Evolutionary conservation across 2,797 vertebrate genomes (phyloP).

Genomic region (Microctenopoma steveboyesi): DNA sequence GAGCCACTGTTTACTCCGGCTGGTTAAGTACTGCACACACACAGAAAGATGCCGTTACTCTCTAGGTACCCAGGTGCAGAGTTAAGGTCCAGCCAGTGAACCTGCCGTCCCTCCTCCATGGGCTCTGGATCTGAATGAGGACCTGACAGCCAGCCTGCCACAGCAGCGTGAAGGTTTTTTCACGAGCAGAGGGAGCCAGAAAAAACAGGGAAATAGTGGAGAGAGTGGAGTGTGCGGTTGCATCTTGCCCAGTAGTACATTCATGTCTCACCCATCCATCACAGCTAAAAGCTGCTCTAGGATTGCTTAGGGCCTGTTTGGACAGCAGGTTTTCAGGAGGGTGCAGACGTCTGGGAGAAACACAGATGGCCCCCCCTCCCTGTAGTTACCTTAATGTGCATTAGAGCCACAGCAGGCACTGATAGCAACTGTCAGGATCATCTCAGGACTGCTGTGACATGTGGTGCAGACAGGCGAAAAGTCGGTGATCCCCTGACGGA

Average conservation of each 20-base stretch:
- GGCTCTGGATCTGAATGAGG: constrained; percentile 67
- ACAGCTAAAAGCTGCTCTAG: constrained; percentile 32
- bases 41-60: constrained; percentile 7
- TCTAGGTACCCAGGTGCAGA: constrained; percentile 67
- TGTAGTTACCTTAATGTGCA: constrained; percentile 12
- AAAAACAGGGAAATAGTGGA: constrained; percentile 15
- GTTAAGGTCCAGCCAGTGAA: constrained; percentile 64
- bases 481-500: background rate
- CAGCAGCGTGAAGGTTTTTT: constrained; percentile 62
- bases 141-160: constrained; percentile 56
- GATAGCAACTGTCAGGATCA: background rate
- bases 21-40: background rate
- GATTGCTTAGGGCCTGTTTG: constrained; percentile 37
- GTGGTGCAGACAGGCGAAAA: background rate
- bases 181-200: constrained; percentile 14
- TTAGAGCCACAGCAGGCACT: background rate
- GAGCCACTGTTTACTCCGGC: background rate
- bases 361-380: constrained; percentile 11
- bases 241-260: constrained; percentile 22
- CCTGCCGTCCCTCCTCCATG: constrained; percentile 56
- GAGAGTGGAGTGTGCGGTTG: constrained; percentile 29
- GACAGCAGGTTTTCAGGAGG: constrained; percentile 43
- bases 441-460: background rate
- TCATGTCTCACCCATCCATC: constrained; percentile 45
- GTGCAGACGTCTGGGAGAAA: background rate